Base-by-base conservation (phyloP, 2,888 invertebrate species). In the Achlya flavicornis region DNA sequence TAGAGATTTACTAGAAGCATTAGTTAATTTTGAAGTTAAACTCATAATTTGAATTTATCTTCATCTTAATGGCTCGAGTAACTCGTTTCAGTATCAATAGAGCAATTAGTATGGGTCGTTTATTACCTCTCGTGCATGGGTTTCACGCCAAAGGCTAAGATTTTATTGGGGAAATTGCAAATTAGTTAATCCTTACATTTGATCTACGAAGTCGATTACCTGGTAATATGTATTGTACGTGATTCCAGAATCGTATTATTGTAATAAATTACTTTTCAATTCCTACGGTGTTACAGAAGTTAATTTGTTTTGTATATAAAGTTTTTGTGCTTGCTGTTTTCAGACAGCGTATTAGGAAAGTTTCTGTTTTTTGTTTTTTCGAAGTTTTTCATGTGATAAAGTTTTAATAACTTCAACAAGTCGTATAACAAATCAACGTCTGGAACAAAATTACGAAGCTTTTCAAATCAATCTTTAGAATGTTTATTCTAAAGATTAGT, bases 91-190 rank as follows among this genome's bases (percentile, higher is more conserved):
- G 82, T 84, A 86, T 87, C 86, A 84, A 84, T 80, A 76, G 76
- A 82, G 85, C 88, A 89, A 92, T 92, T 92, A 92, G 83, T 83
- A 83, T 74, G 72, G 72, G 68, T 79, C 85, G 81, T 84, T 86
- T 79, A 83, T 88, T 84, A 84, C 79, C 74, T 73, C 79, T 73
- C 66, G 70, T 75, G 72, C 79, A 79, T 79, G 77, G 77, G 75
- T 80, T 79, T 73, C 75, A 73, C 75, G 90, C 91, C 88, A 70
- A 70, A 76, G 89, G 92, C 91, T 74, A 85, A 70, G 78, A 77
- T 86, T 89, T 91, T 91, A 92, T 90, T 87, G 84, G 87, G 79
- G 76, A 88, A 90, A 90, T 89, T 90, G 83, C 76, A 83, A 87
- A 88, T 89, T 87, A 89, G 85, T 85, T 81, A 79, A 83, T 87